Evolutionary conservation across 1,140 invertebrate species (phyloP).

Genomic region (Pseudobourletiella spinata): DNA sequence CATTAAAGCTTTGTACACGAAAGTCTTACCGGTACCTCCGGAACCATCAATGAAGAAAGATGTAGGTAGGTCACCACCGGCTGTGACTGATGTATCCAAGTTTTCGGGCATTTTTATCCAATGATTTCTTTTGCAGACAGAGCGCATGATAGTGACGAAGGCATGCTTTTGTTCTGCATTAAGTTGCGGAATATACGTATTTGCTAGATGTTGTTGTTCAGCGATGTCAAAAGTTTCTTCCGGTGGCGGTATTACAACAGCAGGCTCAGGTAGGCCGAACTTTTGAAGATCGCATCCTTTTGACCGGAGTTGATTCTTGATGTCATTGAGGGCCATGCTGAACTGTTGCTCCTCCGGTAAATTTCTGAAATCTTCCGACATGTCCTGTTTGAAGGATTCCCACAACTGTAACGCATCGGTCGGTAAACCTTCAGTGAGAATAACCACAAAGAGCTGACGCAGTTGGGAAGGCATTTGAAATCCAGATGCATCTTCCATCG

Average conservation of each 20-base stretch:
- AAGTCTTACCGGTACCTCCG: slow-evolving; percentile 38
- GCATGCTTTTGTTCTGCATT: too few relatives aligned
- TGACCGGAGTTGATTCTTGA: neutral
- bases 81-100: neutral
- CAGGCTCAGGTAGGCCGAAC: neutral
- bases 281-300: neutral
- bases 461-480: slow-evolving; percentile 24
- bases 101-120: too few relatives aligned
- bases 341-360: too few relatives aligned
- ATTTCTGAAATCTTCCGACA: slow-evolving; percentile 25
- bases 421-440: slow-evolving; percentile 21
- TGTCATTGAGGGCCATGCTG: too few relatives aligned
- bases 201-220: too few relatives aligned
- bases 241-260: too few relatives aligned
- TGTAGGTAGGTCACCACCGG: neutral
- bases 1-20: slow-evolving; percentile 35
- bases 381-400: slow-evolving; percentile 16
- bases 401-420: slow-evolving; percentile 22
- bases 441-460: slow-evolving; percentile 30
- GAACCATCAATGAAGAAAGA: slow-evolving; percentile 25
- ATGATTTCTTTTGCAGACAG: too few relatives aligned
- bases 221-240: too few relatives aligned
- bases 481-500: slow-evolving; percentile 30
- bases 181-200: too few relatives aligned
- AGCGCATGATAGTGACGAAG: too few relatives aligned